Base-by-base conservation (phyloP, 2,888 invertebrate species). In the Horisme vitalbata region DNA sequence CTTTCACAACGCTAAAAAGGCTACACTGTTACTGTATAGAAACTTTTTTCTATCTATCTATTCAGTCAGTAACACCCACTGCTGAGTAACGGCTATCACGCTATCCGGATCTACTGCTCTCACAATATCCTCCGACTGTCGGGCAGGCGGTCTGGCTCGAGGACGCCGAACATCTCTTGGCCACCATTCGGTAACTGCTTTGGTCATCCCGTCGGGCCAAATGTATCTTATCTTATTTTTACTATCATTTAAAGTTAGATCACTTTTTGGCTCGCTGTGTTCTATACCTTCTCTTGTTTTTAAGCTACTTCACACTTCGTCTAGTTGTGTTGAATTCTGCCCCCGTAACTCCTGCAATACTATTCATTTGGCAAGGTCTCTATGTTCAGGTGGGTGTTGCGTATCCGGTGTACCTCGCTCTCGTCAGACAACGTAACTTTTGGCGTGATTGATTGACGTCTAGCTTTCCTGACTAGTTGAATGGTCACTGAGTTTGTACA, bases 331-430 rank as follows among this genome's bases (percentile, higher is more conserved):
- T 7, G 9, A 9, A 28, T 10, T 11, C 18, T 20, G 32, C 28
- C 27, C 7, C 11, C 63, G 21, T 45, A 32, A 37, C 10, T 24
- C 30, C 28, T 30, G 33, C 37, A 39, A 30, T 30, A 30, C 50
- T 15, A 38, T 30, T 45, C 38, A 64, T 65, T 75, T 75, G 75
- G 73, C 75, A 75, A 72, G 63, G 63, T 62, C 56, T 43, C 47
- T 52, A 31, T 20, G 20, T 47, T 33, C 21, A 23, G 33, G 45
- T 39, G 35, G 37, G 57, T 57, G 55, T 65, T 58, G 52, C 58
- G 55, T 59, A 61, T 71, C 71, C 73, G 68, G 56, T 56, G 49
- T 57, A 54, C 61, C 60, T 64, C 47, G 48, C 36, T 41, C 45
- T 45, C 46, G 55, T 46, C 47, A 54, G 20, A 21, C n/a, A 26